A percentile compares a stretch with the other conserved stretches of the same genome.
phyloP scores from a whole-genome alignment of 2,797 vertebrate species.

The Rhynchotus rufescens region DNA sequence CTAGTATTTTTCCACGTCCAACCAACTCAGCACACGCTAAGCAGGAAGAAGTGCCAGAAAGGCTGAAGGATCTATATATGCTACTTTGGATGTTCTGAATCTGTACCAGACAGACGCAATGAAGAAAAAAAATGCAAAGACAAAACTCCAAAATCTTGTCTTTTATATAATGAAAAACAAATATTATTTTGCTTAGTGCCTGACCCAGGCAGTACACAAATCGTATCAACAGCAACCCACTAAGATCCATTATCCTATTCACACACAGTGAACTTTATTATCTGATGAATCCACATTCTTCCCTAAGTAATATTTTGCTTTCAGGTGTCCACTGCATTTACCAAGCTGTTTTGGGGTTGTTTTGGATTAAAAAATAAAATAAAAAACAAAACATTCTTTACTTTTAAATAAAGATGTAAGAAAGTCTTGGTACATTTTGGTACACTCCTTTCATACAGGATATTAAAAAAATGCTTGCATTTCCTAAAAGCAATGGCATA shows the following conservation, averaged over 20 bases:
- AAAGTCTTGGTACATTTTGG: not conserved
- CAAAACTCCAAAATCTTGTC: not conserved
- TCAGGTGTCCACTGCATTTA: not conserved
- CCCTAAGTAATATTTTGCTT: not conserved
- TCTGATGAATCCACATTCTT: not conserved
- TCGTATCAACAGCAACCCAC: not conserved
- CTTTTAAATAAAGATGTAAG: not conserved
- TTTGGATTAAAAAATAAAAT: no score
- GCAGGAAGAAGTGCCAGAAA: conserved; percentile 12
- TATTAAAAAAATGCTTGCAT: not conserved
- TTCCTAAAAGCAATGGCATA: conserved; percentile 1
- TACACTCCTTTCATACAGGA: not conserved
- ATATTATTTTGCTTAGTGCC: not conserved
- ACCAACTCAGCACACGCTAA: conserved; percentile 18
- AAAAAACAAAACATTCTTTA: not conserved
- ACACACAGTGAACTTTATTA: not conserved
- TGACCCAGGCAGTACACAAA: conserved; percentile 26
- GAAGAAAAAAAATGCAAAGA: not conserved
- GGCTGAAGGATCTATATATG: not conserved
- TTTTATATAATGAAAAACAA: not conserved
- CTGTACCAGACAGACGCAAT: conserved; percentile 68
- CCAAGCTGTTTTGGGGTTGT: not conserved
- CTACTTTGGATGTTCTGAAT: not conserved
- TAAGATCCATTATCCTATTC: not conserved
- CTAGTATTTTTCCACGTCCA: not conserved